phyloP scores from a whole-genome alignment of 1,140 invertebrate genomes.

The Bradysia coprophila region DNA sequence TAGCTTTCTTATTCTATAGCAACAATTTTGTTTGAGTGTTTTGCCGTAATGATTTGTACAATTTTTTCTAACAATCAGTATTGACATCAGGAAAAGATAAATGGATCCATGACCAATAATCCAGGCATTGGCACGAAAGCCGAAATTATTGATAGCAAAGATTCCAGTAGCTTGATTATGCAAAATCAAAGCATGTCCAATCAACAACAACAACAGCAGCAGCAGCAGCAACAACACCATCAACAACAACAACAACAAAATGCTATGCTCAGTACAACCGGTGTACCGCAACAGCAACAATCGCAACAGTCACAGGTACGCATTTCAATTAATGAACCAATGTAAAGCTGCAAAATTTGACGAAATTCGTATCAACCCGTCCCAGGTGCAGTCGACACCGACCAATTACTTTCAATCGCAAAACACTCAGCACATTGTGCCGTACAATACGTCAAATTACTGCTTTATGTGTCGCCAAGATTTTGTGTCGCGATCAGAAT shows the following conservation, averaged over 20 bases:
- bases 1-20: too few relatives aligned
- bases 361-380: too few relatives aligned
- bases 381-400: too few relatives aligned
- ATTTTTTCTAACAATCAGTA: slow-evolving; percentile 12
- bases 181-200: slow-evolving; percentile 14
- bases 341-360: too few relatives aligned
- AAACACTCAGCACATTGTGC: slow-evolving; percentile 4
- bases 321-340: too few relatives aligned
- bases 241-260: too few relatives aligned
- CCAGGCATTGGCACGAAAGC: not conserved
- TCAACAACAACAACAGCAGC: slow-evolving; percentile 8
- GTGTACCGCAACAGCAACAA: too few relatives aligned
- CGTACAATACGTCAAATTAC: slow-evolving; percentile 18
- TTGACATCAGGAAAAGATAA: slow-evolving; percentile 24
- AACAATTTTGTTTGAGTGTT: not conserved
- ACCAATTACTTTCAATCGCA: slow-evolving; percentile 3
- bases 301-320: too few relatives aligned
- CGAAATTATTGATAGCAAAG: not conserved
- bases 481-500: slow-evolving; percentile 43
- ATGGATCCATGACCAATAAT: slow-evolving; percentile 4
- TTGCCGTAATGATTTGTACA: not conserved
- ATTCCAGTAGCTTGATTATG: not conserved
- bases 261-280: too few relatives aligned
- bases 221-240: slow-evolving; percentile 8
- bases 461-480: slow-evolving; percentile 45